These are phyloP conservation scores for Crocuta crocuta DNA, from an alignment of 2,113 vertebrate genomes.

Conservation along the genomic window DNA sequence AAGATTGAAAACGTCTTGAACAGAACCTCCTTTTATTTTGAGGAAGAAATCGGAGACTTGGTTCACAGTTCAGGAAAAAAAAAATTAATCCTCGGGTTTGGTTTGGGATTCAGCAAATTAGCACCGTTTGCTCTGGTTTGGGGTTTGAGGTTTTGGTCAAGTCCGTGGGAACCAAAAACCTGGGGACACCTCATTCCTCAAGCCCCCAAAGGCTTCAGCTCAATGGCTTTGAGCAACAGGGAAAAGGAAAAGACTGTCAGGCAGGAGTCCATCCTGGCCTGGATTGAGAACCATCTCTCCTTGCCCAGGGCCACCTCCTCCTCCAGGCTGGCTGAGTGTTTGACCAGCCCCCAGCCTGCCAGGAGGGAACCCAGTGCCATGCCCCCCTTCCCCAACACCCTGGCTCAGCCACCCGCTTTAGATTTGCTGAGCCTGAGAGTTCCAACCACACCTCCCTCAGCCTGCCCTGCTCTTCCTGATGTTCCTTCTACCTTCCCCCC, in stretches of 20 bases:
- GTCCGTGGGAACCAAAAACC: conserved; percentile 17
- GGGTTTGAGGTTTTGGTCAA: conserved; percentile 72
- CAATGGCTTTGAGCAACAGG: not conserved
- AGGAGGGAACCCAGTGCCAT: fast-evolving
- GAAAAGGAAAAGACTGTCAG: not conserved
- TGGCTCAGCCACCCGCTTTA: not conserved
- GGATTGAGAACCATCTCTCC: not conserved
- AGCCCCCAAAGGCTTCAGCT: not conserved
- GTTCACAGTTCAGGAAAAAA: conserved; percentile 50
- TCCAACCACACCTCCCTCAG: not conserved
- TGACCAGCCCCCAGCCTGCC: not conserved
- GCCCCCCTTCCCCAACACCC: not conserved
- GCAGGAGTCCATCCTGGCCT: not conserved
- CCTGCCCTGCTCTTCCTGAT: not conserved
- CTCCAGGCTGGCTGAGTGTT: no score
- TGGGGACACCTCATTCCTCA: conserved; percentile 28
- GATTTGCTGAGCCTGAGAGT: not conserved
- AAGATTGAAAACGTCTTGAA: conserved; percentile 53
- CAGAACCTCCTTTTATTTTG: conserved; percentile 42
- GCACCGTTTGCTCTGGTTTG: conserved; percentile 75
- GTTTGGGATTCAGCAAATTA: conserved; percentile 79
- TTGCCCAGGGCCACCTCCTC: not conserved
- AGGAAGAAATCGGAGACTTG: conserved; percentile 52
- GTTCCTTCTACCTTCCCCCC: no score
- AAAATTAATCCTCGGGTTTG: conserved; percentile 59